These are phyloP conservation scores for Cuniculus paca DNA, from an alignment of 2,797 vertebrate species.

Conservation along the genomic window DNA sequence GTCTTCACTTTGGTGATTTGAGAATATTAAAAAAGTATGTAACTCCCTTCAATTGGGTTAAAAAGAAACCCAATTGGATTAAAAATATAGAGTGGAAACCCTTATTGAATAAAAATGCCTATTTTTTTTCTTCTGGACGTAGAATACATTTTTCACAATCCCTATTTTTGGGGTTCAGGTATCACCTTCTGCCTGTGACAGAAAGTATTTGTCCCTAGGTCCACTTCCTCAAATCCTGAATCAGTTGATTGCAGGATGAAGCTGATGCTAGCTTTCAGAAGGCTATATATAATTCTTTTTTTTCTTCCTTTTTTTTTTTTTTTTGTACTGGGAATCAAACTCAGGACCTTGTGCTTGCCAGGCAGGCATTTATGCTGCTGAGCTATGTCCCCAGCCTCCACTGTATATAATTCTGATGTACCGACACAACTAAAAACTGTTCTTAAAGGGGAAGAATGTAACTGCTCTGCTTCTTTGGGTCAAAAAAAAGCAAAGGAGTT, in stretches of 20 bases:
- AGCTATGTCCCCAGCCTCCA: too few relatives aligned
- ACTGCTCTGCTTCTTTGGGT: background rate
- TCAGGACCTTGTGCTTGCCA: too few relatives aligned
- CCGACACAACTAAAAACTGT: background rate
- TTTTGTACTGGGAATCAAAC: too few relatives aligned
- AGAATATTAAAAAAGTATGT: background rate
- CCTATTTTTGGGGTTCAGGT: background rate
- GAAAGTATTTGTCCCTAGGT: background rate
- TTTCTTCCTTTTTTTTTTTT: too few relatives aligned
- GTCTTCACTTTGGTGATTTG: background rate
- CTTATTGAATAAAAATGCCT: background rate
- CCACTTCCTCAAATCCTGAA: background rate
- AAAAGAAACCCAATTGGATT: background rate
- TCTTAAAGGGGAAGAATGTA: background rate
- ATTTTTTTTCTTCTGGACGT: background rate
- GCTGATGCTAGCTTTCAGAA: background rate
- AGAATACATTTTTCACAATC: background rate
- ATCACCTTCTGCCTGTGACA: background rate
- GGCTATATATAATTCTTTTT: background rate
- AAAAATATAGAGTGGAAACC: background rate
- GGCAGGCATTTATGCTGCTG: too few relatives aligned
- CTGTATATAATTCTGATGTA: background rate
- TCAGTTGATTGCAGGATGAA: background rate
- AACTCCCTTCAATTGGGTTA: background rate
- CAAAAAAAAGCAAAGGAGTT: background rate